phyloP scores from a whole-genome alignment of 2,797 vertebrate genomes.

The Acanthornis magna region DNA sequence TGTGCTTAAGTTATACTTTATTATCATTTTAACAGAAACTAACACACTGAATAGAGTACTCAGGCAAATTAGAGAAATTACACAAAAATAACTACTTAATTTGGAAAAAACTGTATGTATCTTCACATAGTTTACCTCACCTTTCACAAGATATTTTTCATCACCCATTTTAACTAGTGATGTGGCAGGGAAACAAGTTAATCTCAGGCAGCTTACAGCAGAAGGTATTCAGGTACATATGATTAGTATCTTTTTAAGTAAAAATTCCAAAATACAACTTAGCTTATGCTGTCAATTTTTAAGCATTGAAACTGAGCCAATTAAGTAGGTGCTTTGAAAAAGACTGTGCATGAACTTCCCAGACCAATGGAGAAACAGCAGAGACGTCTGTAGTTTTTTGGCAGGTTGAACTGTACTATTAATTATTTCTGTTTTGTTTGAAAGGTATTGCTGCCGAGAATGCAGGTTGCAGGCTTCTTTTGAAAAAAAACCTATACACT shows the following conservation, averaged over 20 bases:
- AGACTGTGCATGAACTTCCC: not conserved
- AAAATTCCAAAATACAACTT: not conserved
- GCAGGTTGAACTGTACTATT: not conserved
- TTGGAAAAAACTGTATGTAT: not conserved
- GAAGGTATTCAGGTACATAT: not conserved
- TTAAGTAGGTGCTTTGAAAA: not conserved
- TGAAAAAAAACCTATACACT: not conserved
- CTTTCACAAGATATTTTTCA: not conserved
- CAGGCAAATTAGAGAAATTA: not conserved
- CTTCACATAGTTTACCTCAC: not conserved
- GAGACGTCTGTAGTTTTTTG: not conserved
- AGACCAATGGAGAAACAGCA: not conserved
- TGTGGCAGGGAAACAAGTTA: rapidly evolving
- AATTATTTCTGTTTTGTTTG: not conserved
- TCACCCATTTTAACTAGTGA: not conserved
- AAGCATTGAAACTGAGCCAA: not conserved
- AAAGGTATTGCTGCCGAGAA: not conserved
- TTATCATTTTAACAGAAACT: not conserved
- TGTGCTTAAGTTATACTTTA: not conserved
- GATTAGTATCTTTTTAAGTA: not conserved
- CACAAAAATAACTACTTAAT: not conserved
- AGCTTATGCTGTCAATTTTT: not conserved
- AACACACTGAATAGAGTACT: not conserved
- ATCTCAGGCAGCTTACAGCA: not conserved
- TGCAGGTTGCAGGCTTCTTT: not conserved